Base-by-base conservation (phyloP, 2,113 vertebrate genomes). In the Ranitomeya imitator region DNA sequence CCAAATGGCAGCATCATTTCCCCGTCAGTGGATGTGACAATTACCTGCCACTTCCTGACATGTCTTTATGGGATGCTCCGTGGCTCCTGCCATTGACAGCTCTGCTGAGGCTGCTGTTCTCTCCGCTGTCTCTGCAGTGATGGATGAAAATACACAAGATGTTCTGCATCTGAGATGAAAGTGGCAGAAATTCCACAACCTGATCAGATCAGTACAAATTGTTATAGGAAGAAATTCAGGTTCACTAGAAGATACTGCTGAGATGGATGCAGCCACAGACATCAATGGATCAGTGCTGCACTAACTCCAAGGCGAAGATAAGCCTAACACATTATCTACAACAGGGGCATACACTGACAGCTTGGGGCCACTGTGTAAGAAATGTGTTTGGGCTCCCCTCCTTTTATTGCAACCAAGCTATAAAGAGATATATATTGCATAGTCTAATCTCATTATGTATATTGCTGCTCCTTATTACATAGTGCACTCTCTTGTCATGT, bases 1-100 rank as follows among this genome's bases (percentile, higher is more conserved):
- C 67, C 85, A 76, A 18, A 86, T 73, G 14, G 85, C 13, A 15
- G n/a, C 71, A 77, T 85, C 31, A 63, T 85, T 85, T 85, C 71
- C 23, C 65, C 51, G 52, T 86, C 73, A 77, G 15, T 63, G 73
- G 31, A 55, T 86, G 55, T 86, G 85, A 86, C 85, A 86, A 76
- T 86, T 74, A 77, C 85, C 71, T 86, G 60, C 80, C 80, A 83
- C 15, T 37, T 57, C 19, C 52, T 79, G 77, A 79, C 77, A 79
- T 12, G 18, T 21, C 18, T 37, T 83, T 83, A 83, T 18, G 3
- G 31, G 55, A 18, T 10, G 80, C 73, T 77, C 55, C 31, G 1
- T 45, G 23, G 55, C 59, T 18, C 60, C 21, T 37, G n/a, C 14
- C 26, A 51, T 26, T 86, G 85, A 86, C 73, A 83, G 73, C 18